phyloP scores from a whole-genome alignment of 2,888 invertebrate genomes.

The Pseudococcus longispinus region DNA sequence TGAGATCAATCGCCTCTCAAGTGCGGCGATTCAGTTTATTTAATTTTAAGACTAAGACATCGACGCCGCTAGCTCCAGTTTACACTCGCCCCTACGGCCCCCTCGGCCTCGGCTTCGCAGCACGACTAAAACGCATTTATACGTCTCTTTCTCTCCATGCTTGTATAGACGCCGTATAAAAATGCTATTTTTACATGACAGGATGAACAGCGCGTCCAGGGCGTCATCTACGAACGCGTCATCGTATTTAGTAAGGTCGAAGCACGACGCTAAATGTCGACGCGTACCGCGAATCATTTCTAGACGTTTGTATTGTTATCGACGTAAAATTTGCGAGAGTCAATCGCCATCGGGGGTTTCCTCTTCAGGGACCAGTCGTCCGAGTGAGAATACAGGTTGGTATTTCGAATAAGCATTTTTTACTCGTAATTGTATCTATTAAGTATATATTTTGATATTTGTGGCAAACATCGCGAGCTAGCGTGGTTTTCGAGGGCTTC shows the following conservation, averaged over 20 bases:
- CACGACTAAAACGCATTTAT: too few relatives aligned
- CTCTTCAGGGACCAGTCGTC: background rate
- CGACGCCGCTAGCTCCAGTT: background rate
- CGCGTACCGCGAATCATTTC: constrained; percentile 53
- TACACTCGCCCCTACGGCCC: background rate
- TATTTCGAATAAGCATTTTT: background rate
- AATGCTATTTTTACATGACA: constrained; percentile 51
- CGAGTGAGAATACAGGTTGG: background rate
- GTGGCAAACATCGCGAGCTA: too few relatives aligned
- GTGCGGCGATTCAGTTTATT: constrained; percentile 16
- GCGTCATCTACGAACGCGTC: constrained; percentile 43
- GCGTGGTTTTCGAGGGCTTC: too few relatives aligned
- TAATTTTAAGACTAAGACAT: constrained; percentile 3
- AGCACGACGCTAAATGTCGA: constrained; percentile 52
- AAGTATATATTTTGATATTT: too few relatives aligned
- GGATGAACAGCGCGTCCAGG: constrained; percentile 46
- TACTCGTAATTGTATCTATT: too few relatives aligned
- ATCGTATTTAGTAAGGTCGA: constrained; percentile 48
- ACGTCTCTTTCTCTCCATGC: background rate
- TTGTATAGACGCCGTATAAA: background rate
- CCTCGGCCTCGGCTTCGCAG: background rate
- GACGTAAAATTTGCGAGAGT: constrained; percentile 9
- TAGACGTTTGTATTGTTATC: constrained; percentile 29
- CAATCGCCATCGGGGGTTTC: background rate
- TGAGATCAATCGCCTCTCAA: constrained; percentile 5